Conservation (phyloP, 2,888 invertebrate genomes). For the Thymelicus sylvestris region DNA sequence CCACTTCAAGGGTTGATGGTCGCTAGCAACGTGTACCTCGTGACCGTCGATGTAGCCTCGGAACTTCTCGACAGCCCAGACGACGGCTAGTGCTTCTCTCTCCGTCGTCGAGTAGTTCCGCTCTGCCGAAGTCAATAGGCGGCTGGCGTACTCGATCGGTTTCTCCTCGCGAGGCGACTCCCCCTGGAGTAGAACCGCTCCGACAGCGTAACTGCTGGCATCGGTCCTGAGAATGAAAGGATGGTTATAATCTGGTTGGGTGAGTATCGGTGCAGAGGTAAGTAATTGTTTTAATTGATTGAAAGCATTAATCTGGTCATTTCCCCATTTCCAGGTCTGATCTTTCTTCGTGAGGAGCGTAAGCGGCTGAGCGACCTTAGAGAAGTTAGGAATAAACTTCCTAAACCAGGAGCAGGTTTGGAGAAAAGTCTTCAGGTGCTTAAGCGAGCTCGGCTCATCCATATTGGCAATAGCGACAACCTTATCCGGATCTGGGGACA, state of each 20-base stretch:
- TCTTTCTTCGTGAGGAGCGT: neutral
- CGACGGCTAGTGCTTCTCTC: constrained; percentile 54
- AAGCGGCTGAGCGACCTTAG: neutral
- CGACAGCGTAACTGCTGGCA: constrained; percentile 44
- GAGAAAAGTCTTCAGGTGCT: neutral
- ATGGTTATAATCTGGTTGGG: constrained; percentile 44
- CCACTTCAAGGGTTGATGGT: constrained; percentile 70
- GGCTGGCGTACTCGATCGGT: constrained; percentile 47
- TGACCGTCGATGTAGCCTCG: constrained; percentile 55
- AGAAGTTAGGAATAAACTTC: neutral
- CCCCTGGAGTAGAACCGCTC: constrained; percentile 49
- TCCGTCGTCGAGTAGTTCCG: constrained; percentile 64
- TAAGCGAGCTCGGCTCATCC: neutral
- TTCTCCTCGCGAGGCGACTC: constrained; percentile 42
- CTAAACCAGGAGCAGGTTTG: constrained; percentile 1
- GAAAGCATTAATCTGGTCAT: neutral
- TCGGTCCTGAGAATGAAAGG: constrained; percentile 53
- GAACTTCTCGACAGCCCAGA: constrained; percentile 45
- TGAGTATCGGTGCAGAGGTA: constrained; percentile 46
- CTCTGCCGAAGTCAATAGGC: constrained; percentile 48
- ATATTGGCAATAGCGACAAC: neutral
- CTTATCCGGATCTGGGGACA: neutral
- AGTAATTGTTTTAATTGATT: constrained; percentile 20
- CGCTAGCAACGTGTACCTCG: constrained; percentile 53
- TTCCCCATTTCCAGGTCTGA: neutral